Evolutionary conservation across 2,888 invertebrate genomes (phyloP).

Genomic region (Drosophila mayaguana): DNA sequence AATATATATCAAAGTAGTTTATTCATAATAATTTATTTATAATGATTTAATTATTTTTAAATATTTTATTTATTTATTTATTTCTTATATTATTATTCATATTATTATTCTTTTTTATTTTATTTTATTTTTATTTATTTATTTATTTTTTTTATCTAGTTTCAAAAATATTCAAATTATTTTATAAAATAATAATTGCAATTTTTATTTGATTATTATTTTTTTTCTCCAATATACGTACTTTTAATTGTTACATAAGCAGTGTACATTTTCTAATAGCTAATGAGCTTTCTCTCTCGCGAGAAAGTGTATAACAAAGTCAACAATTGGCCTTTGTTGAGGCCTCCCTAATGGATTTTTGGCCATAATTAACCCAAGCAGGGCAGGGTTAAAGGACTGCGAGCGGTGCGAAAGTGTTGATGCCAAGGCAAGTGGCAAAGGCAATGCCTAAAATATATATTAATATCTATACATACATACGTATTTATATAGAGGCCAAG

Average conservation of each 20-base stretch:
- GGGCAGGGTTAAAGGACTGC: slow-evolving; percentile 35
- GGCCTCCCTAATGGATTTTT: slow-evolving; percentile 66
- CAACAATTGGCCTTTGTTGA: slow-evolving; percentile 43
- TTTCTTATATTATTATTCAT: too few species aligned
- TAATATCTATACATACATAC: slow-evolving; percentile 21
- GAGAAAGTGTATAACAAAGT: slow-evolving; percentile 46
- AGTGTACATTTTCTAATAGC: background rate
- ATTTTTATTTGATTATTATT: too few species aligned
- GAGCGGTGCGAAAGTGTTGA: slow-evolving; percentile 60
- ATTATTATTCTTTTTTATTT: too few species aligned
- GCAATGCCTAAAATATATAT: slow-evolving; percentile 33
- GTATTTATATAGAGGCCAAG: slow-evolving; percentile 52
- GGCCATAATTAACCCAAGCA: slow-evolving; percentile 71
- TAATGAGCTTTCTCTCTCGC: background rate
- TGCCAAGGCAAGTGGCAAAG: slow-evolving; percentile 23
- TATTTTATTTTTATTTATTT: too few species aligned
- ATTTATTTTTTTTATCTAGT: background rate
- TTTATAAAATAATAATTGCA: too few species aligned
- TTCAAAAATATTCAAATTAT: too few species aligned
- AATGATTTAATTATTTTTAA: too few species aligned
- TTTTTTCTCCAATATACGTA: background rate
- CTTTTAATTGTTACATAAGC: background rate
- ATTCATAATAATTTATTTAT: too few species aligned
- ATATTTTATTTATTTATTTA: too few species aligned
- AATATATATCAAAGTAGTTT: too few species aligned